These are phyloP conservation scores for Nephrotoma appendiculata DNA, from an alignment of 2,888 invertebrate genomes.

Conservation along the genomic window DNA sequence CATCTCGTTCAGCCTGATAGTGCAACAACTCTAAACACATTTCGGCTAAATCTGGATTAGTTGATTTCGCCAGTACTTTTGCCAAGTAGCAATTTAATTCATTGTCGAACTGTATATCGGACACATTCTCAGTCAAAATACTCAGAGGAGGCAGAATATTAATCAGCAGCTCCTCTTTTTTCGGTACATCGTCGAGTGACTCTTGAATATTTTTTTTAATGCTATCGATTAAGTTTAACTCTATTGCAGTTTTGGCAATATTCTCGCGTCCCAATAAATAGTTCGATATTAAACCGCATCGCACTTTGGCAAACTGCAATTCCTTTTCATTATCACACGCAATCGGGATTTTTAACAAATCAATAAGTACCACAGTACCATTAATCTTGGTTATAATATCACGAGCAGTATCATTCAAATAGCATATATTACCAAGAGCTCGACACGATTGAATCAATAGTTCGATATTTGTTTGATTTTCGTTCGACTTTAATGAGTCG, in stretches of 20 bases:
- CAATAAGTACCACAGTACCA: slow-evolving; percentile 36
- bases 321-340: slow-evolving; percentile 27
- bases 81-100: slow-evolving; percentile 44
- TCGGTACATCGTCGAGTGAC: slow-evolving; percentile 33
- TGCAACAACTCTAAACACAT: slow-evolving; percentile 62
- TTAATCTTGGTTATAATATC: slow-evolving; percentile 35
- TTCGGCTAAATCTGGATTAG: slow-evolving; percentile 57
- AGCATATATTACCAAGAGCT: slow-evolving; percentile 79
- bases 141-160: slow-evolving; percentile 44
- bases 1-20: slow-evolving; percentile 65
- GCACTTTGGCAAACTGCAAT: slow-evolving; percentile 43
- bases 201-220: slow-evolving; percentile 39
- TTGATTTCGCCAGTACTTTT: slow-evolving; percentile 42
- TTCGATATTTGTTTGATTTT: slow-evolving; percentile 29
- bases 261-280: slow-evolving; percentile 59
- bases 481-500: slow-evolving; percentile 31
- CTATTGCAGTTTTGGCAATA: slow-evolving; percentile 43
- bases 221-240: slow-evolving; percentile 38
- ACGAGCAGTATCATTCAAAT: slow-evolving; percentile 62
- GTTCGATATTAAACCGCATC: slow-evolving; percentile 67
- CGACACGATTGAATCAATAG: slow-evolving; percentile 60
- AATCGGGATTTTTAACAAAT: slow-evolving; percentile 29
- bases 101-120: slow-evolving; percentile 41
- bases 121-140: slow-evolving; percentile 45
- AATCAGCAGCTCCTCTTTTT: slow-evolving; percentile 39